These are phyloP conservation scores for Linnaemya vulpina DNA, from an alignment of 2,888 invertebrate species.

Conservation along the genomic window DNA sequence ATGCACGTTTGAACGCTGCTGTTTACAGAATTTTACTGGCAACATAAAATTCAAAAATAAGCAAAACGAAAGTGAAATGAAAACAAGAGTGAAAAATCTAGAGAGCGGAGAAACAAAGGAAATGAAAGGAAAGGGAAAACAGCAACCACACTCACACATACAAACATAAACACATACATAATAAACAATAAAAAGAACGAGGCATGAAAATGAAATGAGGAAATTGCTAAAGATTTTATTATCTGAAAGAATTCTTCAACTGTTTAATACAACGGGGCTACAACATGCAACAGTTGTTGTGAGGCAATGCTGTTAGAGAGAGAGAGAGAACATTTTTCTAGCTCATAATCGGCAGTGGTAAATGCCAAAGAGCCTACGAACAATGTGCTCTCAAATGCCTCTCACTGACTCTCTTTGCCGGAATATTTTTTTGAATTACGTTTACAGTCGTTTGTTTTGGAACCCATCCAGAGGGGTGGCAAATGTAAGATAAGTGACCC, in stretches of 20 bases:
- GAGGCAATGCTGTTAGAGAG: not conserved
- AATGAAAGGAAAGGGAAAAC: not conserved
- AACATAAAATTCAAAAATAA: slow-evolving; percentile 1
- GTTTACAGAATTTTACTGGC: slow-evolving; percentile 61
- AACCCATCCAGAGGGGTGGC: no score
- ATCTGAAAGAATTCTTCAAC: not conserved
- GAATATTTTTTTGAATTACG: no score
- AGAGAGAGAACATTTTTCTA: not conserved
- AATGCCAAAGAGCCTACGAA: no score
- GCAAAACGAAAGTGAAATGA: slow-evolving; percentile 37
- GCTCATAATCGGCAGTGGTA: no score
- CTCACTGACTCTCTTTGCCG: no score
- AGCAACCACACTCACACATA: no score
- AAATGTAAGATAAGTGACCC: no score
- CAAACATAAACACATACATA: not conserved
- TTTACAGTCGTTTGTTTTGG: no score
- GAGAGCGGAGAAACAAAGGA: not conserved
- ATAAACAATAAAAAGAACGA: not conserved
- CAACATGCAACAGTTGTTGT: slow-evolving; percentile 42
- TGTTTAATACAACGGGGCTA: not conserved
- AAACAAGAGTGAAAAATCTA: slow-evolving; percentile 12
- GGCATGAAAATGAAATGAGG: slow-evolving; percentile 7
- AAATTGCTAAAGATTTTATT: slow-evolving; percentile 1
- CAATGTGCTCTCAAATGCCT: not conserved
- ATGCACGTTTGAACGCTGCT: slow-evolving; percentile 53